Conservation (phyloP, 2,797 vertebrate genomes). For the Acanthurus lineatus region DNA sequence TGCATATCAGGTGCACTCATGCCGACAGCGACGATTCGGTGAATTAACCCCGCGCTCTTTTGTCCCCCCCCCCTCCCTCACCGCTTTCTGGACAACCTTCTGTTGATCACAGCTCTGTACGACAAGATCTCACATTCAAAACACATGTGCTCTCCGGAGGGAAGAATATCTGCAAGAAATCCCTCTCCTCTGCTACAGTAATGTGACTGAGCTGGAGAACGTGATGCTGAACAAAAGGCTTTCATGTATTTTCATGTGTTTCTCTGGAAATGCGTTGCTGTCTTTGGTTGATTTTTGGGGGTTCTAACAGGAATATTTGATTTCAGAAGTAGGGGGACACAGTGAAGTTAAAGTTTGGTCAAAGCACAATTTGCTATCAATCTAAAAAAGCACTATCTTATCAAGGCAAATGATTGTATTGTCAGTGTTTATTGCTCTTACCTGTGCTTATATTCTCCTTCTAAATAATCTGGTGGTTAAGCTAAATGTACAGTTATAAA, state of each 20-base stretch:
- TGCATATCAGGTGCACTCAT: slow-evolving; percentile 54
- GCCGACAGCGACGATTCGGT: slow-evolving; percentile 51
- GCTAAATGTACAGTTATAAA: slow-evolving; percentile 1
- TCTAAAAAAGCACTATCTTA: too few species aligned
- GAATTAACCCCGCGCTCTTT: slow-evolving; percentile 59
- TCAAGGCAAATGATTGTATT: not conserved
- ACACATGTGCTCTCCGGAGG: not conserved
- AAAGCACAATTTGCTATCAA: not conserved
- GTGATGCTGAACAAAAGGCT: slow-evolving; percentile 3
- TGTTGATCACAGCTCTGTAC: slow-evolving; percentile 33
- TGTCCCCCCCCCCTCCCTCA: slow-evolving; percentile 6
- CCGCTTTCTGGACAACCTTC: slow-evolving; percentile 29
- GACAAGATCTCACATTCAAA: slow-evolving; percentile 39
- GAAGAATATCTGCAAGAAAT: slow-evolving; percentile 4
- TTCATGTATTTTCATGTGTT: not conserved
- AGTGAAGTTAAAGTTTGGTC: not conserved
- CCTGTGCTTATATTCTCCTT: not conserved
- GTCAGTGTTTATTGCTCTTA: not conserved
- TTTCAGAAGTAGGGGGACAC: not conserved
- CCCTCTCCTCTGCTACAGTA: not conserved
- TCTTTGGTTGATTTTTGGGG: not conserved
- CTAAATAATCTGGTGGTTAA: not conserved
- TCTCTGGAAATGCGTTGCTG: not conserved
- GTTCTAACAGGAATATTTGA: not conserved
- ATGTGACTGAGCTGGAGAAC: not conserved